These are phyloP conservation scores for Artibeus jamaicensis DNA, from an alignment of 2,797 vertebrate species.

Conservation along the genomic window DNA sequence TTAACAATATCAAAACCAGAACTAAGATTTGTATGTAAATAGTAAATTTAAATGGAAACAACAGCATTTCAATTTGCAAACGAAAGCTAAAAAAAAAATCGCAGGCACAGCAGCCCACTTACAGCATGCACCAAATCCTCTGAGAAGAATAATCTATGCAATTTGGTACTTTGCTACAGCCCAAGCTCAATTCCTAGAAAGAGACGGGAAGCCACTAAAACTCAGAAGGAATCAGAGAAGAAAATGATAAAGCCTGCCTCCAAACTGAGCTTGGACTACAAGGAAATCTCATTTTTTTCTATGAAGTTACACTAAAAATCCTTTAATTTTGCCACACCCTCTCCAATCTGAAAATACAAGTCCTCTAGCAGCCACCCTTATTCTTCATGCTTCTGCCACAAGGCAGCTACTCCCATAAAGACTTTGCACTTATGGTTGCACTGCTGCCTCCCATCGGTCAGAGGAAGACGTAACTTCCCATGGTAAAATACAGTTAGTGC, in stretches of 20 bases:
- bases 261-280: background rate
- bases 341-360: conserved; percentile 14
- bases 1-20: conserved; percentile 43
- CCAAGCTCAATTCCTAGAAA: conserved; percentile 72
- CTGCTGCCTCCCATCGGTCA: background rate
- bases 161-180: background rate
- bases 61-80: conserved; percentile 42
- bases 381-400: conserved; percentile 1
- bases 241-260: conserved; percentile 24
- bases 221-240: conserved; percentile 17
- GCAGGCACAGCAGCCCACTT: background rate
- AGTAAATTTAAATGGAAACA: conserved; percentile 30
- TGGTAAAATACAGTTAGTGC: background rate
- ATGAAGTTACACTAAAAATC: background rate
- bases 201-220: conserved; percentile 58
- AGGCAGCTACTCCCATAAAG: background rate
- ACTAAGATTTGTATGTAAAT: background rate
- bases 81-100: conserved; percentile 39
- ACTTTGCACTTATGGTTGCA: background rate
- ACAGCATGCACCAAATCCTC: conserved; percentile 53
- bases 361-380: background rate
- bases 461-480: background rate
- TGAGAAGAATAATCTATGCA: conserved; percentile 41
- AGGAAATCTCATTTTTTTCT: conserved; percentile 23
- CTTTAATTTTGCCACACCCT: background rate